A percentile compares a stretch with the other conserved stretches of the same genome.
Conservation (phyloP, 2,113 vertebrate genomes). For the Prochilodus magdalenae region DNA sequence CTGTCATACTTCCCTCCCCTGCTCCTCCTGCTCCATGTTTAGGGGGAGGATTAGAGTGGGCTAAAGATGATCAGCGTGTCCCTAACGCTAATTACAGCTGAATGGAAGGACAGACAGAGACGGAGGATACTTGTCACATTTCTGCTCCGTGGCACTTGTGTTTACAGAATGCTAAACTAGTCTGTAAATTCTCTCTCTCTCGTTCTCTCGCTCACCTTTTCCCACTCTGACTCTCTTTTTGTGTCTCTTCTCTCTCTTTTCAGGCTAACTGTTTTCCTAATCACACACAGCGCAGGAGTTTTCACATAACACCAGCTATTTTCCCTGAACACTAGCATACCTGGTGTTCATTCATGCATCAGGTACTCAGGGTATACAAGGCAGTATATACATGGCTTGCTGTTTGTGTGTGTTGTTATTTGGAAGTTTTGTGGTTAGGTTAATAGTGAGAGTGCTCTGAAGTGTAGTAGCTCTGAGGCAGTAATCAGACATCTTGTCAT, state of each 20-base stretch:
- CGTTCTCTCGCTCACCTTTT: neutral
- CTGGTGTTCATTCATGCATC: neutral
- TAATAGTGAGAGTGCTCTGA: neutral
- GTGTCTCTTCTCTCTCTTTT: too few relatives aligned
- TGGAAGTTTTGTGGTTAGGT: neutral
- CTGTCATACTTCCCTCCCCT: neutral
- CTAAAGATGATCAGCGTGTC: neutral
- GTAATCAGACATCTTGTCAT: neutral
- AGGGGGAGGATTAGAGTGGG: neutral
- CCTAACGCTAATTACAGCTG: conserved; percentile 18
- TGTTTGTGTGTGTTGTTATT: neutral
- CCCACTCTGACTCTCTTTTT: neutral
- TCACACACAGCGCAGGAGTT: neutral
- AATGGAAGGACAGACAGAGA: neutral
- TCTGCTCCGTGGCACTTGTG: neutral
- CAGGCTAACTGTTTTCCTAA: neutral
- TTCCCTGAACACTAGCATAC: neutral
- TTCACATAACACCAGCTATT: neutral
- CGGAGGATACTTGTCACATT: neutral
- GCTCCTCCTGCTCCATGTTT: neutral
- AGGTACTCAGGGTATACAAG: too few relatives aligned
- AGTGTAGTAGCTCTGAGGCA: neutral
- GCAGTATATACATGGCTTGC: neutral
- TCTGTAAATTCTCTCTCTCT: neutral
- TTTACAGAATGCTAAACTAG: too few relatives aligned